Evolutionary conservation across 1,140 invertebrate genomes (phyloP).

Genomic region (Solenopsis fugax): DNA sequence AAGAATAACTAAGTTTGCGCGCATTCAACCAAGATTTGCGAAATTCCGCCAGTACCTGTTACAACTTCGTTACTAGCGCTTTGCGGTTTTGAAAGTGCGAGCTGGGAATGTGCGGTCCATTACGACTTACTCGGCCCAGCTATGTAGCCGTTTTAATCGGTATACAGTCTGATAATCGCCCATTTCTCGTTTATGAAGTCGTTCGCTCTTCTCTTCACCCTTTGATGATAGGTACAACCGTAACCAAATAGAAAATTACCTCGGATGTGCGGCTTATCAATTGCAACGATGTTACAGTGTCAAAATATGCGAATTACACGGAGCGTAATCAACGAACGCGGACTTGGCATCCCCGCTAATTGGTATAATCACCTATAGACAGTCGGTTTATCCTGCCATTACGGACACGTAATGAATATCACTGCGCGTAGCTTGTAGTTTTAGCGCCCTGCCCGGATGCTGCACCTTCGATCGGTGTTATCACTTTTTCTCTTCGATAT

Average conservation of each 20-base stretch:
- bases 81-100: conserved; percentile 47
- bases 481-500: background rate
- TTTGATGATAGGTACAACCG: conserved; percentile 23
- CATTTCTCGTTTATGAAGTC: conserved; percentile 53
- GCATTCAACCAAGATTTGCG: conserved; percentile 51
- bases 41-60: conserved; percentile 39
- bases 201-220: conserved; percentile 24
- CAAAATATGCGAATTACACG: conserved; percentile 19
- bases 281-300: conserved; percentile 4
- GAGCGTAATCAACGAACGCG: conserved; percentile 56
- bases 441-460: background rate
- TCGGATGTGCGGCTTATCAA: background rate
- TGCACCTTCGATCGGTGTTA: background rate
- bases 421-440: background rate
- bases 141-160: conserved; percentile 22
- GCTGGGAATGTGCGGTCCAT: conserved; percentile 17
- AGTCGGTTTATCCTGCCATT: conserved; percentile 71
- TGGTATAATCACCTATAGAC: conserved; percentile 73
- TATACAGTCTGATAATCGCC: conserved; percentile 25
- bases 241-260: conserved; percentile 60
- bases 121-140: background rate
- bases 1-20: conserved; percentile 1
- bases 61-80: conserved; percentile 37
- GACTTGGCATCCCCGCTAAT: conserved; percentile 70
- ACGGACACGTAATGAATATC: conserved; percentile 74